Conservation (phyloP, 2,113 vertebrate genomes). For the Sphyrna mokarran region DNA sequence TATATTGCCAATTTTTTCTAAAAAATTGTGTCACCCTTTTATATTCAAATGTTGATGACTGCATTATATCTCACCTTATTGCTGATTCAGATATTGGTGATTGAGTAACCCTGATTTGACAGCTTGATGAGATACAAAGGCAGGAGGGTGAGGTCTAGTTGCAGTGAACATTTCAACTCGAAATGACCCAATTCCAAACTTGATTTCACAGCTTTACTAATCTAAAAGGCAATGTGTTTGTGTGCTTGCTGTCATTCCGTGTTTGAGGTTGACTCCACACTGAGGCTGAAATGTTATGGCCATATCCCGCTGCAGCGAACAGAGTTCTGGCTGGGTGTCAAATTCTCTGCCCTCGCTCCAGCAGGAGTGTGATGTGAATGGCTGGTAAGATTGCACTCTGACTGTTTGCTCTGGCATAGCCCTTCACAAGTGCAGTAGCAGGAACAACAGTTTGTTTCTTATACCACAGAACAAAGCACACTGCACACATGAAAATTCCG, state of each 20-base stretch:
- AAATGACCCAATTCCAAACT: background rate
- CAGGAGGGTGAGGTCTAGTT: background rate
- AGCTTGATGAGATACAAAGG: background rate
- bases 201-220: background rate
- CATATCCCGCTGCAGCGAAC: too few relatives aligned
- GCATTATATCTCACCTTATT: background rate
- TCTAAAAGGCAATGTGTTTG: background rate
- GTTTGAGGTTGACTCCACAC: background rate
- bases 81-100: background rate
- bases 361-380: too few relatives aligned
- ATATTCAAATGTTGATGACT: background rate
- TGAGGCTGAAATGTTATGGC: background rate
- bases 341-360: too few relatives aligned
- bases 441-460: background rate
- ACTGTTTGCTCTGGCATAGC: background rate
- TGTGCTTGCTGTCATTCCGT: background rate
- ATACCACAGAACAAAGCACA: too few relatives aligned
- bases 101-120: background rate
- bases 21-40: background rate
- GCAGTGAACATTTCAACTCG: background rate
- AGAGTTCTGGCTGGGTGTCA: too few relatives aligned
- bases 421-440: background rate
- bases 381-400: background rate
- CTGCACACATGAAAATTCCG: too few relatives aligned
- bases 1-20: background rate